Base-by-base conservation (phyloP, 2,797 vertebrate species). In the Paratrypauchen microcephalus region DNA sequence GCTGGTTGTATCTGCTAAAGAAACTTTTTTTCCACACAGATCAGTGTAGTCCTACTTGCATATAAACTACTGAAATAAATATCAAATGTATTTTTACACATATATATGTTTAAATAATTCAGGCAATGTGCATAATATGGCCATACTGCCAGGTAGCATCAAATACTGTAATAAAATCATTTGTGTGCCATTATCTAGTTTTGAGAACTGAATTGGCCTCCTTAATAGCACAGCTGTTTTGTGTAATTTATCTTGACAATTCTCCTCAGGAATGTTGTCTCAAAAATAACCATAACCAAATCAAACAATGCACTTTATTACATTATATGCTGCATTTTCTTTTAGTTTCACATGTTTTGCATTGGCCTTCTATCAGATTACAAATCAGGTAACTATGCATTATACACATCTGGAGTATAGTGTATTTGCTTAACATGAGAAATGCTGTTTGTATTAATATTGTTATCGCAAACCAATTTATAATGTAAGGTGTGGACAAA, bases 251-350 rank as follows among this genome's bases (percentile, higher is more conserved):
- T 81, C 88, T 88, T 81, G 69, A 69, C 83, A 79, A 82, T 85
- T 84, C 75, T 63, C 83, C 67, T 79, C 80, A 63, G 78, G 75
- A 78, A 87, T 90, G 89, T 89, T 91, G 87, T 86, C 86, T 75
- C 87, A 65, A 71, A 91, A 92, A 92, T 87, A 88, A 85, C 87
- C 39, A 88, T 85, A 88, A 84, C 90, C 83, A 93, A 36, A 94
- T 93, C 87, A 94, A 87, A 92, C 88, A 92, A 88, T 85, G 83
- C 79, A 85, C 83, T 82, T 86, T 86, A 89, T 92, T 89, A 73
- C 78, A 88, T 92, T 90, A 84, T 84, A 86, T 85, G 82, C 81
- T 80, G 78, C 79, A 77, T 87, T 89, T 84, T 69, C 81, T 84
- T 80, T 72, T 74, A 28, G 73, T 70, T 67, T 86, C 89, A 87